These are phyloP conservation scores for Temnothorax longispinosus DNA, from an alignment of 1,140 invertebrate genomes.

Conservation along the genomic window DNA sequence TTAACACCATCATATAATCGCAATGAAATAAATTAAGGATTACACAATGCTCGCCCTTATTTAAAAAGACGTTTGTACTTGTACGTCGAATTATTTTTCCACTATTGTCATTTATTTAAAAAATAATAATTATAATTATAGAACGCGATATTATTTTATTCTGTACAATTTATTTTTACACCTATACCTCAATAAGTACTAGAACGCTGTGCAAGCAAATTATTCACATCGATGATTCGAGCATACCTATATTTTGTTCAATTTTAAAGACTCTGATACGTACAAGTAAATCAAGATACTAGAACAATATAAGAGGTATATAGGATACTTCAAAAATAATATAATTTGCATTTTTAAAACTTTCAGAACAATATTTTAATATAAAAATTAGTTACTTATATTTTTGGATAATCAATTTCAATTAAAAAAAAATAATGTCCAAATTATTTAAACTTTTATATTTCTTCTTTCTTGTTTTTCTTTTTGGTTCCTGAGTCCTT, in stretches of 20 bases:
- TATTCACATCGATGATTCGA: conserved; percentile 20
- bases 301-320: not conserved
- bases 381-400: not conserved
- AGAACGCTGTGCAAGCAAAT: not conserved
- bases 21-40: conserved; percentile 41
- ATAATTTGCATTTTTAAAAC: conserved; percentile 5
- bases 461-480: not conserved
- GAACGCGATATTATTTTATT: conserved; percentile 27
- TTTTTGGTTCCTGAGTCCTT: not conserved
- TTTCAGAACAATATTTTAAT: not conserved
- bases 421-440: not conserved
- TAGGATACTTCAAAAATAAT: not conserved
- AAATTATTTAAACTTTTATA: not conserved
- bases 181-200: conserved; percentile 43
- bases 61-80: conserved; percentile 39
- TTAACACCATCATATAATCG: conserved; percentile 28
- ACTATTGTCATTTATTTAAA: conserved; percentile 42
- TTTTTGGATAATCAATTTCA: not conserved
- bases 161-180: conserved; percentile 42
- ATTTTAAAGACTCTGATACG: conserved; percentile 3
- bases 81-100: conserved; percentile 24
- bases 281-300: conserved; percentile 17
- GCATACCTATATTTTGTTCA: conserved; percentile 12
- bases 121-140: conserved; percentile 26
- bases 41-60: conserved; percentile 5